Evolutionary conservation across 1,140 invertebrate species (phyloP), one percentile per base, ranked within the genome.

Genomic region (Limonius californicus): DNA sequence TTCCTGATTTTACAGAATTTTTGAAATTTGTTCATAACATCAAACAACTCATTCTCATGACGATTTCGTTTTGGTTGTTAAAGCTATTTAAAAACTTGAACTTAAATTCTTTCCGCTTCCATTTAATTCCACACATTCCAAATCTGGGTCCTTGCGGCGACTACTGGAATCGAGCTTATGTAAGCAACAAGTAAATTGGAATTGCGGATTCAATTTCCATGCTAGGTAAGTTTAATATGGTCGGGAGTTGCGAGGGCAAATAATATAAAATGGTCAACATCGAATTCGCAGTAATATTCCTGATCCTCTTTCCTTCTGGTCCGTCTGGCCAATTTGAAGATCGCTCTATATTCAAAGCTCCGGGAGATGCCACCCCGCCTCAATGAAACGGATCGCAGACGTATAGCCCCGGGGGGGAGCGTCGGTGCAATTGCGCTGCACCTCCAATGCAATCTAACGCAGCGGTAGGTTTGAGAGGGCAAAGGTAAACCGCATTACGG

Each of bases 261-360:
- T 62, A 62, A 62, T 57, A 62, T 62, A 62, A 62, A 62, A 62
- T 62, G 61, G 61, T 62, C 61, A 62, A 62, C 61, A 62, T 62
- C 16, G 55, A 62, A 45, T 57, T 42, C 56, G 54, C 39, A 32
- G 45, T 35, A 62, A 55, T 57, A 62, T 14, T 62, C 53, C 27
- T 45, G 55, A 56, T 62, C 56, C 61, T 62, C 47, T 57, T 47
- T 18, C 61, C 42, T 62, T 59, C 27, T 43, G 12, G 14, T 15
- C 32, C 39, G 61, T 57, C 61, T 47, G 42, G 54, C 61, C 61
- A 62, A 62, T 62, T 57, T 57, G 55, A 30, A 62, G 54, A 62
- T 53, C 61, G 27, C 39, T 62, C 54, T 62, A 62, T 62, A 62
- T 62, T 62, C 61, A 62, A 62, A 27, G 50, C 43, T 19, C 14